Percentiles rank a stretch among this genome's conserved stretches.
Conservation (phyloP, 2,113 vertebrate species). For the Ancistrus triradiatus region DNA sequence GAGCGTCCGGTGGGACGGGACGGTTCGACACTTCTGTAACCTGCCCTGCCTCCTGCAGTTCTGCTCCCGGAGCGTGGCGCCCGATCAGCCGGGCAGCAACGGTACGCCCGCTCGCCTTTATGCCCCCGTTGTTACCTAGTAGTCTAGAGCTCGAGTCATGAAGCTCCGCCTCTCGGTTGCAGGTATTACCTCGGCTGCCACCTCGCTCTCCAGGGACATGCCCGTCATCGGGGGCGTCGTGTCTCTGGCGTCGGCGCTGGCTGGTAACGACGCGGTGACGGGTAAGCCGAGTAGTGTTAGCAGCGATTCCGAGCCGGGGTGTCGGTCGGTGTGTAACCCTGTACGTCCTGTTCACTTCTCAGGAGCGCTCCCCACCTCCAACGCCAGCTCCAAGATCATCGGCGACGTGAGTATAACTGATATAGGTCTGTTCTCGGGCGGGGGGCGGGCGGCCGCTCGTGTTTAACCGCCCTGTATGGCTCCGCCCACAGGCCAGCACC, state of each 20-base stretch:
- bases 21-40: conserved; percentile 92
- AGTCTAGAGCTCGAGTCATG: too few relatives aligned
- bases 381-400: conserved; percentile 83
- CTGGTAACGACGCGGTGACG: conserved; percentile 84
- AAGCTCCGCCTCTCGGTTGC: too few relatives aligned
- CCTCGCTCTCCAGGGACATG: conserved; percentile 72
- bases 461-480: too few relatives aligned
- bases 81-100: conserved; percentile 64
- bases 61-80: conserved; percentile 67
- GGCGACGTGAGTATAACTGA: conserved; percentile 85
- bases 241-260: conserved; percentile 85
- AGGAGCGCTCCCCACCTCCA: conserved; percentile 84
- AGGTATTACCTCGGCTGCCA: conserved; percentile 42
- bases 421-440: not conserved
- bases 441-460: too few relatives aligned
- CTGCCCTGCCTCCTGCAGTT: conserved; percentile 86
- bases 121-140: too few relatives aligned
- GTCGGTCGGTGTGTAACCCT: not conserved
- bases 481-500: conserved; percentile 95
- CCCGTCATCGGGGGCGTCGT: conserved; percentile 93
- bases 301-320: too few relatives aligned
- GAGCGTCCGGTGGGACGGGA: conserved; percentile 87
- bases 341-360: conserved; percentile 43
- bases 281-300: conserved; percentile 58
- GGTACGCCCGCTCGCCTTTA: conserved; percentile 30